phyloP scores from a whole-genome alignment of 2,797 vertebrate species.

The Holocentrus rufus region DNA sequence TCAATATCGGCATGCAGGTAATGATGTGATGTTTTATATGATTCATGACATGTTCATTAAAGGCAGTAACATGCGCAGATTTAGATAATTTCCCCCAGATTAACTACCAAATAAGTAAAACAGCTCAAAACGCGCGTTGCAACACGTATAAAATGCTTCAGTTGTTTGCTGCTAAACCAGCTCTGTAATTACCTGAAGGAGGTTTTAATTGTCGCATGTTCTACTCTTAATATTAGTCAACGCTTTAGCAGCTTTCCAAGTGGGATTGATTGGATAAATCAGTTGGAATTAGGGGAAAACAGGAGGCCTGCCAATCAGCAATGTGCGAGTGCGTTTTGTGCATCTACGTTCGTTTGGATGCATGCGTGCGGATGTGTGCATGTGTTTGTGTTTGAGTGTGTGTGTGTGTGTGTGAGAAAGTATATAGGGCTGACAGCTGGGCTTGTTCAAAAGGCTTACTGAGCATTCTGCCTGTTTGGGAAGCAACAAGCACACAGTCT shows the following conservation, averaged over 20 bases:
- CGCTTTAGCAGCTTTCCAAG: slow-evolving; percentile 78
- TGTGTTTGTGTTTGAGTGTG: slow-evolving; percentile 28
- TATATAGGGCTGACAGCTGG: slow-evolving; percentile 81
- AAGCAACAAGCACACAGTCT: slow-evolving; percentile 76
- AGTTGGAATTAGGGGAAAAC: slow-evolving; percentile 78
- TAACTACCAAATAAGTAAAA: slow-evolving; percentile 70
- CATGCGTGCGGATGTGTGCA: not conserved
- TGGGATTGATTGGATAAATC: slow-evolving; percentile 84
- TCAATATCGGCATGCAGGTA: slow-evolving; percentile 71
- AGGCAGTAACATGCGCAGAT: slow-evolving; percentile 55
- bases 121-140: slow-evolving; percentile 29
- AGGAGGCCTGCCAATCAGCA: slow-evolving; percentile 81
- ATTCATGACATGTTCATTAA: slow-evolving; percentile 58
- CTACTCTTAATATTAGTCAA: slow-evolving; percentile 82
- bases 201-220: slow-evolving; percentile 84
- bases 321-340: slow-evolving; percentile 49
- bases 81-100: slow-evolving; percentile 67
- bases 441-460: slow-evolving; percentile 80
- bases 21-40: slow-evolving; percentile 67
- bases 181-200: slow-evolving; percentile 87
- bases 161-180: slow-evolving; percentile 86
- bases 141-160: slow-evolving; percentile 72
- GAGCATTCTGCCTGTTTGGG: slow-evolving; percentile 81
- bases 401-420: slow-evolving; percentile 52
- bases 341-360: slow-evolving; percentile 42